A percentile compares a stretch with the other conserved stretches of the same genome.
Evolutionary conservation across 2,797 vertebrate genomes (phyloP).

Genomic region (Enteromius unitaeniatus): DNA sequence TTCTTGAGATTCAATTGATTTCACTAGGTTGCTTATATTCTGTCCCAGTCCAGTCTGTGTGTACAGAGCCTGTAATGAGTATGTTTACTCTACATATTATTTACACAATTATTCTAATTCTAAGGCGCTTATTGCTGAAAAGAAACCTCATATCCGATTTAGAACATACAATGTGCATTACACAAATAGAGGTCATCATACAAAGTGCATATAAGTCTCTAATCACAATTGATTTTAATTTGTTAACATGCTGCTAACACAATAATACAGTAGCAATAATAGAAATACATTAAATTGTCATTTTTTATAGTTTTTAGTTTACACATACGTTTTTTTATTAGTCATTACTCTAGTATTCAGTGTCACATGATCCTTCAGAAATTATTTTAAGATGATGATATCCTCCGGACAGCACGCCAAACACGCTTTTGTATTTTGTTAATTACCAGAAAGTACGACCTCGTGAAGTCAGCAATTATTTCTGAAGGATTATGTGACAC

Average conservation of each 20-base stretch:
- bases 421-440: no score
- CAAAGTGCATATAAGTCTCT: background rate
- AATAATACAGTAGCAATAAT: background rate
- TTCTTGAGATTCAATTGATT: background rate
- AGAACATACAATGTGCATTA: background rate
- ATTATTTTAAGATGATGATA: background rate
- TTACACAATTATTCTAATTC: background rate
- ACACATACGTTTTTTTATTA: background rate
- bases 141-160: background rate
- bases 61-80: background rate
- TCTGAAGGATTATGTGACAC: background rate
- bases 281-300: background rate
- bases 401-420: no score
- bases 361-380: background rate
- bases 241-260: background rate
- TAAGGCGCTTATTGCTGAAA: background rate
- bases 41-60: background rate
- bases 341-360: background rate
- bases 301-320: background rate
- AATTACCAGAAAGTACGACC: no score
- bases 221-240: background rate
- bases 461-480: background rate
- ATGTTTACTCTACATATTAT: background rate
- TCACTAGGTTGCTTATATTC: background rate
- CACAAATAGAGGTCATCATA: background rate